Percentiles rank a stretch among this genome's conserved stretches.
Conservation (phyloP, 1,140 invertebrate genomes). For the Papilio polytes region DNA sequence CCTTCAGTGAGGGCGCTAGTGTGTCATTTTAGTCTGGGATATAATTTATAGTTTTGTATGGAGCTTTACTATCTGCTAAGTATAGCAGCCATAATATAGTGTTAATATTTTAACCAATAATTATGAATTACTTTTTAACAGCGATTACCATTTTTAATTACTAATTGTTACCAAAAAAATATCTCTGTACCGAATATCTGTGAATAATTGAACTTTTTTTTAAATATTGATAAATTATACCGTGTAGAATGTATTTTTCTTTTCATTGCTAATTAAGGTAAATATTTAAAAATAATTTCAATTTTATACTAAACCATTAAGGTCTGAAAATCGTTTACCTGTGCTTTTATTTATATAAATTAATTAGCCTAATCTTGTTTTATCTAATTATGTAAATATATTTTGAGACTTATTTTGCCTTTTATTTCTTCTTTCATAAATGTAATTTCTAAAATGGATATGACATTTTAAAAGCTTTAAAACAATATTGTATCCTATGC, state of each 20-base stretch:
- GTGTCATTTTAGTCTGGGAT: conserved; percentile 30
- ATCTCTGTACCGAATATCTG: not conserved
- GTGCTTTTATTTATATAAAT: conserved; percentile 33
- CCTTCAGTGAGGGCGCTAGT: conserved; percentile 20
- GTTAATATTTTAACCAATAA: not conserved
- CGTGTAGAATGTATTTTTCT: not conserved
- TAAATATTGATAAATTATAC: not conserved
- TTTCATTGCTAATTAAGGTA: too few species aligned
- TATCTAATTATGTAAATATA: conserved; percentile 31
- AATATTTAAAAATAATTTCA: not conserved
- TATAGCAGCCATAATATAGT: conserved; percentile 15
- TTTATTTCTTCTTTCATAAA: conserved; percentile 3
- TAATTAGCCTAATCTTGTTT: conserved; percentile 15
- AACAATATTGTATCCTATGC: too few species aligned
- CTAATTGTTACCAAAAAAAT: conserved; percentile 32
- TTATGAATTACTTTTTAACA: not conserved
- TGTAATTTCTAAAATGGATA: too few species aligned
- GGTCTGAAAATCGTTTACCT: not conserved
- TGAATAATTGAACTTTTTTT: not conserved
- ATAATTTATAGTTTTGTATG: conserved; percentile 10
- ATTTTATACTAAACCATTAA: not conserved
- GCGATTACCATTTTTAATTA: conserved; percentile 23
- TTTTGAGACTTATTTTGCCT: not conserved
- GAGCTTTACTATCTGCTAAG: conserved; percentile 5
- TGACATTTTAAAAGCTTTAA: too few species aligned